These are phyloP conservation scores for Dendrocopos noguchii DNA, from an alignment of 2,113 vertebrate genomes.

Conservation along the genomic window DNA sequence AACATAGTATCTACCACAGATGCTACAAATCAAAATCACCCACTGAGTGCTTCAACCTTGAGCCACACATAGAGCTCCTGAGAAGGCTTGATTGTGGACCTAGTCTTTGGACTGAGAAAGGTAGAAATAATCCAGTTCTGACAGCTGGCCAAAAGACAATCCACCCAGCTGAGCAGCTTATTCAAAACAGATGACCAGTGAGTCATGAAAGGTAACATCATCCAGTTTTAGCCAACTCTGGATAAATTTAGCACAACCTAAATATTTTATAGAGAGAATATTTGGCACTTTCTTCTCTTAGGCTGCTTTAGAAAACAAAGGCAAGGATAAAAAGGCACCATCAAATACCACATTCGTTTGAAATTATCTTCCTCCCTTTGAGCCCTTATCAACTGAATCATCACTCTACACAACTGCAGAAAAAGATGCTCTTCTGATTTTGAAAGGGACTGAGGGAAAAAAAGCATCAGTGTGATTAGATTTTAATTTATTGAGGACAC, in stretches of 20 bases:
- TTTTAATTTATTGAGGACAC: background rate
- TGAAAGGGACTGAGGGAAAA: background rate
- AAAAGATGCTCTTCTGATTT: background rate
- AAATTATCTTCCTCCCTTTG: background rate
- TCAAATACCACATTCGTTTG: background rate
- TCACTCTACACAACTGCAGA: fast-evolving
- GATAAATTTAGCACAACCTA: background rate
- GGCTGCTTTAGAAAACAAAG: background rate
- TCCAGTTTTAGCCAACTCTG: background rate
- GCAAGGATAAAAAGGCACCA: background rate
- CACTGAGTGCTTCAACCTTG: background rate
- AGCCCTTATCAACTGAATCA: background rate
- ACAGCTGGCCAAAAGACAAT: background rate
- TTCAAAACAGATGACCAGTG: background rate
- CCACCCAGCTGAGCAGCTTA: background rate
- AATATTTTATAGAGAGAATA: background rate
- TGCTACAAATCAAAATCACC: background rate
- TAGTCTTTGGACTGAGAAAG: background rate
- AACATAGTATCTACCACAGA: background rate
- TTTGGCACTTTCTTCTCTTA: background rate
- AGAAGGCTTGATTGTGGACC: fast-evolving
- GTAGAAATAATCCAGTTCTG: background rate
- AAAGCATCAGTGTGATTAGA: background rate
- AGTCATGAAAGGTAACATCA: background rate
- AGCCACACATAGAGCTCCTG: background rate